Conservation (phyloP, 2,888 invertebrate species). For the Pandemis heparana region DNA sequence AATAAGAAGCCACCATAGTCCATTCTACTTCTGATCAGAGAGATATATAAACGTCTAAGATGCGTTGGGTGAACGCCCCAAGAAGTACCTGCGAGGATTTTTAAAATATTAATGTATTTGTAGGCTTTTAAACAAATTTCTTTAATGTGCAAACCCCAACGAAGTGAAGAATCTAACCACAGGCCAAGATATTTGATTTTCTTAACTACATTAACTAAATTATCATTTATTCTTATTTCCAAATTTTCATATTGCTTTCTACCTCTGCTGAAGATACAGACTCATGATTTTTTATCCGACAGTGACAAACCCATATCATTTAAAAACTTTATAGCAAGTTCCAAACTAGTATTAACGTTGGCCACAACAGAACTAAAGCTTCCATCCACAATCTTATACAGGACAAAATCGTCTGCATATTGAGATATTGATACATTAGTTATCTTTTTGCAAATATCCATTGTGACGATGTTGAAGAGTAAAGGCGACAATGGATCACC, state of each 20-base stretch:
- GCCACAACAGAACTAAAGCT: background rate
- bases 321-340: background rate
- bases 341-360: background rate
- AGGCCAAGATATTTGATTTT: too few species aligned
- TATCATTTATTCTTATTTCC: background rate
- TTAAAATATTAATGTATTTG: too few species aligned
- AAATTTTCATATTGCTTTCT: background rate
- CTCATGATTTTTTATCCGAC: background rate
- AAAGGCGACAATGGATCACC: too few species aligned
- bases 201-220: background rate
- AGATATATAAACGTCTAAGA: background rate
- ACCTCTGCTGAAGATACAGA: background rate
- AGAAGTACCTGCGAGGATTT: background rate
- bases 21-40: background rate
- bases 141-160: too few species aligned
- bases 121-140: too few species aligned
- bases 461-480: too few species aligned
- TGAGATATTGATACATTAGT: constrained; percentile 30
- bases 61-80: background rate
- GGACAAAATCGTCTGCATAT: constrained; percentile 42
- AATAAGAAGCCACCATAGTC: constrained; percentile 4
- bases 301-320: background rate
- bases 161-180: too few species aligned
- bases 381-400: background rate
- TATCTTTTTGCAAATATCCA: constrained; percentile 25